These are phyloP conservation scores for Oreocharis arfaki DNA, from an alignment of 2,113 vertebrate species.

Conservation along the genomic window DNA sequence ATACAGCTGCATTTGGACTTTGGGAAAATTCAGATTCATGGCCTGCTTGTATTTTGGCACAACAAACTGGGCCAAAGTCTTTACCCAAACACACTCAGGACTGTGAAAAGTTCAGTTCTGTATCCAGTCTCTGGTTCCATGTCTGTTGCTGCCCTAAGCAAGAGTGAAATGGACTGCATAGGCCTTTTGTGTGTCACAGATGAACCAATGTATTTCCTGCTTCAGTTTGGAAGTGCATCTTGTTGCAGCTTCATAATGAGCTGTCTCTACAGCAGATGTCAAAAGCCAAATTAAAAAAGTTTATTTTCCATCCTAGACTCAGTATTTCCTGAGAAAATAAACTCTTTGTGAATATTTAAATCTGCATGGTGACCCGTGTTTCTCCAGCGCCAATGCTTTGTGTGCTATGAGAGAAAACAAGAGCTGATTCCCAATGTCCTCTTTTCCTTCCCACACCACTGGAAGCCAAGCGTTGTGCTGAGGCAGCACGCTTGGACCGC, in stretches of 20 bases:
- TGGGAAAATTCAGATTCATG: conserved; percentile 20
- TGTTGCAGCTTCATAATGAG: neutral
- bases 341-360: neutral
- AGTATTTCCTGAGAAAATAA: conserved; percentile 26
- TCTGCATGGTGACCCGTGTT: neutral
- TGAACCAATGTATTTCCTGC: neutral
- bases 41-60: neutral
- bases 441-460: neutral
- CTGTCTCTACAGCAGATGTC: neutral
- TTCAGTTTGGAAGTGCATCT: neutral
- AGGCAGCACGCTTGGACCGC: neutral
- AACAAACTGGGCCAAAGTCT: neutral
- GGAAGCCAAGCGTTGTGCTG: neutral
- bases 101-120: neutral
- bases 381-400: neutral
- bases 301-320: neutral
- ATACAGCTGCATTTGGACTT: neutral
- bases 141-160: neutral
- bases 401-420: neutral
- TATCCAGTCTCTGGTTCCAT: neutral
- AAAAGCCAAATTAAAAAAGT: neutral
- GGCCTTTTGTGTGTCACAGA: neutral
- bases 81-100: conserved; percentile 13
- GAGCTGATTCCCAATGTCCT: neutral
- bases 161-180: neutral